These are phyloP conservation scores for Siphlonurus alternatus DNA, from an alignment of 2,888 invertebrate species.

Conservation along the genomic window DNA sequence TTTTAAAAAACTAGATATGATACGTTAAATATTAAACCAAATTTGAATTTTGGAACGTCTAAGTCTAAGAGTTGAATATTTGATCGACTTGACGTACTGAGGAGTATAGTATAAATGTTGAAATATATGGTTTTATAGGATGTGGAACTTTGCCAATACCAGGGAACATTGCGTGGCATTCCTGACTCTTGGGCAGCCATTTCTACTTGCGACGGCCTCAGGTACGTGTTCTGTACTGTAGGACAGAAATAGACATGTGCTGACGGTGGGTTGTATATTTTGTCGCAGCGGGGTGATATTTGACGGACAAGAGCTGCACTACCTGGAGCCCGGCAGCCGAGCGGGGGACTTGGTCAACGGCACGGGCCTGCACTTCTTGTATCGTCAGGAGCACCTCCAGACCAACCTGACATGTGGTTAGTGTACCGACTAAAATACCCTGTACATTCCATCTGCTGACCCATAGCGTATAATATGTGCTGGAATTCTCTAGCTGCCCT, in stretches of 20 bases:
- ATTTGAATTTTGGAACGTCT: too few relatives aligned
- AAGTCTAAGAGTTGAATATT: too few relatives aligned
- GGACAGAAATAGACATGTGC: neutral
- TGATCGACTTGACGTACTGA: too few relatives aligned
- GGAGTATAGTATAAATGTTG: neutral
- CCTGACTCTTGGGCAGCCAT: slow-evolving; percentile 64
- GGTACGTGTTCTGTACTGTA: slow-evolving; percentile 19
- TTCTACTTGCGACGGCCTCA: slow-evolving; percentile 57
- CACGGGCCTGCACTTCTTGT: slow-evolving; percentile 40
- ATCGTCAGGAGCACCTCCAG: slow-evolving; percentile 45
- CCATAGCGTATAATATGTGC: neutral
- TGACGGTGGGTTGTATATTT: too few relatives aligned
- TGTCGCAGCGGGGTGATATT: slow-evolving; percentile 65
- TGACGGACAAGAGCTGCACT: slow-evolving; percentile 58
- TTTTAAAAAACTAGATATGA: slow-evolving; percentile 10
- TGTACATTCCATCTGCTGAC: neutral
- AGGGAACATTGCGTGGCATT: slow-evolving; percentile 51
- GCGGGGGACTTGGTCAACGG: slow-evolving; percentile 21
- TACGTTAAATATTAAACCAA: too few relatives aligned
- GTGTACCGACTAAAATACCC: slow-evolving; percentile 12
- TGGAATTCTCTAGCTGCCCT: too few relatives aligned
- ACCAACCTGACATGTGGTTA: slow-evolving; percentile 41
- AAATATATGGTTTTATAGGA: slow-evolving; percentile 31
- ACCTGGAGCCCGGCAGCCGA: slow-evolving; percentile 37
- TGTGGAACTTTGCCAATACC: slow-evolving; percentile 56